phyloP scores from a whole-genome alignment of 1,140 invertebrate genomes.

The Brachionus rotundiformis region DNA sequence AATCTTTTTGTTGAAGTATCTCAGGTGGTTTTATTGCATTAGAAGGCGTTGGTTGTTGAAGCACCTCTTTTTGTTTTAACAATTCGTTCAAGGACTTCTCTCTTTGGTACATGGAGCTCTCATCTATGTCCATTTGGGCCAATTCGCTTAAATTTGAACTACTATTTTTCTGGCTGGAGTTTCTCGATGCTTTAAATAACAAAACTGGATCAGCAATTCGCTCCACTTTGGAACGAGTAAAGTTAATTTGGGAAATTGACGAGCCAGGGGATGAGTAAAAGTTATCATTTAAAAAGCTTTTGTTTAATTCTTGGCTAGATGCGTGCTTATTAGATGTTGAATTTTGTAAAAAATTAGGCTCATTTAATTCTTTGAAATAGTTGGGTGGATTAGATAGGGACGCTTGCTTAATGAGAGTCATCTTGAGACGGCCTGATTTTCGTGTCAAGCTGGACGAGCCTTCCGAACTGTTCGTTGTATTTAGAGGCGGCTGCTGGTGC shows the following conservation, averaged over 20 bases:
- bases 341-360: background rate
- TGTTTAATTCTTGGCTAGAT: slow-evolving; percentile 22
- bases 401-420: slow-evolving; percentile 29
- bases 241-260: background rate
- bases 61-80: background rate
- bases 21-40: background rate
- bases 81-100: background rate
- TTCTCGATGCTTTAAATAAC: background rate
- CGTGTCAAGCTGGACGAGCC: background rate
- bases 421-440: slow-evolving; percentile 9
- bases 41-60: background rate
- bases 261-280: slow-evolving; percentile 24
- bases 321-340: background rate
- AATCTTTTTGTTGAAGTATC: background rate
- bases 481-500: background rate
- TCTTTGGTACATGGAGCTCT: background rate
- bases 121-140: background rate
- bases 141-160: slow-evolving; percentile 17
- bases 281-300: background rate
- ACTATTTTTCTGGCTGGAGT: slow-evolving; percentile 17
- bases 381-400: slow-evolving; percentile 17
- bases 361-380: slow-evolving; percentile 8
- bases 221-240: background rate
- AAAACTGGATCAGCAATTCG: background rate
- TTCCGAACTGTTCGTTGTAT: slow-evolving; percentile 43